phyloP scores from a whole-genome alignment of 2,113 vertebrate genomes.

The Neodon shergylaensis region DNA sequence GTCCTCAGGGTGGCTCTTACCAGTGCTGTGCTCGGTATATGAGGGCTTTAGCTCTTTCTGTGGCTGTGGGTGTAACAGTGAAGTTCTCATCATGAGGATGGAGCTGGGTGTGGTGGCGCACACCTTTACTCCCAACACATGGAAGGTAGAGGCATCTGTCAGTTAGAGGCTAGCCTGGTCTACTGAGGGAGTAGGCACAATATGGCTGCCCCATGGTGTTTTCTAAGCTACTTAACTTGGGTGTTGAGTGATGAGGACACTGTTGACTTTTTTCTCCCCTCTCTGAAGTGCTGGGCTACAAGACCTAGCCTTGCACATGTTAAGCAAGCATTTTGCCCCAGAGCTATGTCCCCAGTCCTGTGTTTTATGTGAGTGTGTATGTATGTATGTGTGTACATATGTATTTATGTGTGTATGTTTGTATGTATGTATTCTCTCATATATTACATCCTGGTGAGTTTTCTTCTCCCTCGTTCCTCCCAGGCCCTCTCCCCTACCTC shows the following conservation, averaged over 20 bases:
- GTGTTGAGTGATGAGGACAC: background rate
- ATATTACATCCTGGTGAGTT: background rate
- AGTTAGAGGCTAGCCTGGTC: background rate
- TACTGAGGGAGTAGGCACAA: background rate
- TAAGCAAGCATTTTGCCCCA: background rate
- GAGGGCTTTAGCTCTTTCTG: accelerated
- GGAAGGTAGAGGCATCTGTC: background rate
- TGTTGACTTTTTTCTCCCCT: background rate
- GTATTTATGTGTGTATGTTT: background rate
- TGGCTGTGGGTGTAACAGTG: background rate
- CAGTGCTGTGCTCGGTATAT: accelerated
- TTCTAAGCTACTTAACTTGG: accelerated
- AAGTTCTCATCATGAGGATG: background rate
- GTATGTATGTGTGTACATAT: background rate
- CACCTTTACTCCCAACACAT: background rate
- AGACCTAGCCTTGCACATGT: background rate
- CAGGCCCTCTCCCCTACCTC: background rate
- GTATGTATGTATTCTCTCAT: background rate
- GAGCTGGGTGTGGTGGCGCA: background rate
- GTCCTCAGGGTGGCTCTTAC: accelerated
- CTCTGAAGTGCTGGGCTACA: background rate
- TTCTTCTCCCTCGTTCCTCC: background rate
- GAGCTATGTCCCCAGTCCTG: background rate
- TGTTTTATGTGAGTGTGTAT: background rate
- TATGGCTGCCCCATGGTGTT: background rate